Conservation (phyloP, 2,797 vertebrate species). For the Acipenser transmontanus region DNA sequence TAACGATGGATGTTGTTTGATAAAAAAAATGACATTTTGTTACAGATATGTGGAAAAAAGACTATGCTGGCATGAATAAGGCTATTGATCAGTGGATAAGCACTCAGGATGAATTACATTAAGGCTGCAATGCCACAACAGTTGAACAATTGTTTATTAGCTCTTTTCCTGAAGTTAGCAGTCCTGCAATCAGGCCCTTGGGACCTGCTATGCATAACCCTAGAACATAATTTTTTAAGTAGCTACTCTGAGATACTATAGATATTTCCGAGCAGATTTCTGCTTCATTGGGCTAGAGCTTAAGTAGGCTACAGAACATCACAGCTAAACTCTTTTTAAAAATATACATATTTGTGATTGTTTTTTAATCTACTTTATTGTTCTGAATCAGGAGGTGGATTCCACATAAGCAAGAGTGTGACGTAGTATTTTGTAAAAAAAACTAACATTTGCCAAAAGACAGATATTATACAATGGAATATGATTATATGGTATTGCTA, state of each 20-base stretch:
- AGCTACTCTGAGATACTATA: slow-evolving; percentile 17
- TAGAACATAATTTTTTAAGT: slow-evolving; percentile 15
- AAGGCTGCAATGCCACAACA: slow-evolving; percentile 25
- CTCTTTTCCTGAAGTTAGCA: slow-evolving; percentile 20
- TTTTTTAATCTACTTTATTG: too few species aligned
- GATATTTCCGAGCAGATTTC: slow-evolving; percentile 15
- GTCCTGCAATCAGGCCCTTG: slow-evolving; percentile 20
- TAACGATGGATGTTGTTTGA: slow-evolving; percentile 47
- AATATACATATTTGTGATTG: too few species aligned
- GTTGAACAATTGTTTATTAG: slow-evolving; percentile 22
- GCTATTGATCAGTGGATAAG: slow-evolving; percentile 37
- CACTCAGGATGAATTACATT: slow-evolving; percentile 37
- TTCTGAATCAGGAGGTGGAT: too few species aligned
- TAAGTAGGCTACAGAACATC: too few species aligned
- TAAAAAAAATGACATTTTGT: slow-evolving; percentile 41
- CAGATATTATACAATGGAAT: too few species aligned
- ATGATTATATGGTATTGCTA: too few species aligned
- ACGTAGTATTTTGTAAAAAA: too few species aligned
- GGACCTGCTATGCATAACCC: slow-evolving; percentile 16
- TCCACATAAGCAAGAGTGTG: too few species aligned
- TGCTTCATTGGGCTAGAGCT: too few species aligned
- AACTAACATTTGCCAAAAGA: too few species aligned
- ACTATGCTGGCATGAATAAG: slow-evolving; percentile 36
- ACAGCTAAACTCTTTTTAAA: too few species aligned
- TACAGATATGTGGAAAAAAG: slow-evolving; percentile 39